A percentile compares a stretch with the other conserved stretches of the same genome.
phyloP scores from a whole-genome alignment of 2,797 vertebrate species.

The Rousettus madagascariensis region DNA sequence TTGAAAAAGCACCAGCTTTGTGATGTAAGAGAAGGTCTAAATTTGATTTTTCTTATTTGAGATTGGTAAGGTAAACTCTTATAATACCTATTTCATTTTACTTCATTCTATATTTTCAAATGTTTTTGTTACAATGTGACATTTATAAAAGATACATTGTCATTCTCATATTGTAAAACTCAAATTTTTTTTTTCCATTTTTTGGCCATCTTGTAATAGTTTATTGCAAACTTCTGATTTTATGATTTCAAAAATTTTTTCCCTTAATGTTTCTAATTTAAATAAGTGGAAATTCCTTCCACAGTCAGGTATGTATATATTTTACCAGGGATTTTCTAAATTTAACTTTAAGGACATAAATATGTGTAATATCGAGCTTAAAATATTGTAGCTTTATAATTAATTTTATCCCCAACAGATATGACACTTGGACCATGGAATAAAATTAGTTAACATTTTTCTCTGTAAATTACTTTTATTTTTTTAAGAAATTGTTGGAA shows the following conservation, averaged over 20 bases:
- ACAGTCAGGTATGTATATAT: constrained; percentile 35
- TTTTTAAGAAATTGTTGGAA: neutral
- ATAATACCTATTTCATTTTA: neutral
- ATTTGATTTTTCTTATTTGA: neutral
- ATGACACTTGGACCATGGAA: neutral
- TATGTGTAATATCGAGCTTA: neutral
- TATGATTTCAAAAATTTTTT: constrained; percentile 36
- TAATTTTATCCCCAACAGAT: neutral
- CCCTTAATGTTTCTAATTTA: constrained; percentile 61
- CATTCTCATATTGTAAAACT: neutral
- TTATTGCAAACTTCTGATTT: constrained; percentile 23
- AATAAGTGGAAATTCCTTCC: constrained; percentile 52
- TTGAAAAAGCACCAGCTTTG: neutral
- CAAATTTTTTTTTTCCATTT: neutral
- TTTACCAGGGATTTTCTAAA: constrained; percentile 44
- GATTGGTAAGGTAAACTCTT: neutral
- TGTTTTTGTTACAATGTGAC: neutral
- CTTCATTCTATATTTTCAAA: neutral
- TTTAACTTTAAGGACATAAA: constrained; percentile 58
- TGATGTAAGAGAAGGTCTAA: neutral
- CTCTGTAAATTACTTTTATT: neutral
- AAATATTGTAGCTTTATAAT: neutral
- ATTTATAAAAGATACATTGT: constrained; percentile 48
- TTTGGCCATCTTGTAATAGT: neutral
- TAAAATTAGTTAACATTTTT: neutral